A percentile compares a stretch with the other conserved stretches of the same genome.
These are phyloP conservation scores for Mionectes macconnelli DNA, from an alignment of 2,113 vertebrate genomes.

Conservation along the genomic window DNA sequence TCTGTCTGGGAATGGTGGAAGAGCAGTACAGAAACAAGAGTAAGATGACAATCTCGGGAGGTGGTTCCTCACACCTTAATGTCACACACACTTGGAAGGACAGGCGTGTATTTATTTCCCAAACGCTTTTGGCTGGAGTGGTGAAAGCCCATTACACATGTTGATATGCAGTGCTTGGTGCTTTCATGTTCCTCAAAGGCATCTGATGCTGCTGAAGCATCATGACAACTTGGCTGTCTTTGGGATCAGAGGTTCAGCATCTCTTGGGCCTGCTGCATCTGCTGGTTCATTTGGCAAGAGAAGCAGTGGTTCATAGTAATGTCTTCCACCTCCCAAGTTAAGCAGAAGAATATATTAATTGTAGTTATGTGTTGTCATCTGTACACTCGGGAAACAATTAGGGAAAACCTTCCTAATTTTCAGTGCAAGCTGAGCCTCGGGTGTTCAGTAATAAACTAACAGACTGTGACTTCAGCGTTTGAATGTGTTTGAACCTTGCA, in stretches of 20 bases:
- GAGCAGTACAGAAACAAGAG: background rate
- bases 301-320: background rate
- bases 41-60: background rate
- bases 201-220: slow-evolving; percentile 23
- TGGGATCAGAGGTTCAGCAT: slow-evolving; percentile 48
- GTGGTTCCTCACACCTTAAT: background rate
- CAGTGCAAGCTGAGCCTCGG: slow-evolving; percentile 21
- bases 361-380: slow-evolving; percentile 39
- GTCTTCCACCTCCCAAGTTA: slow-evolving; percentile 28
- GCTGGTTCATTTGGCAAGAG: slow-evolving; percentile 47
- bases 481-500: background rate
- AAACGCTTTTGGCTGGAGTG: background rate
- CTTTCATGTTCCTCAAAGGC: slow-evolving; percentile 35
- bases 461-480: background rate
- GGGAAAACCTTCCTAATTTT: slow-evolving; percentile 45
- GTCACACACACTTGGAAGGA: background rate
- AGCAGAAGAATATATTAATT: slow-evolving; percentile 52
- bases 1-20: background rate
- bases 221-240: slow-evolving; percentile 22
- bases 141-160: background rate
- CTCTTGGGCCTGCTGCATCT: slow-evolving; percentile 44
- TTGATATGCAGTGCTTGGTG: background rate
- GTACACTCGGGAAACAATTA: slow-evolving; percentile 50
- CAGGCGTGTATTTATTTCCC: background rate
- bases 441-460: slow-evolving; percentile 15